These are phyloP conservation scores for Smittia aterrima DNA, from an alignment of 2,888 invertebrate species.

Conservation along the genomic window DNA sequence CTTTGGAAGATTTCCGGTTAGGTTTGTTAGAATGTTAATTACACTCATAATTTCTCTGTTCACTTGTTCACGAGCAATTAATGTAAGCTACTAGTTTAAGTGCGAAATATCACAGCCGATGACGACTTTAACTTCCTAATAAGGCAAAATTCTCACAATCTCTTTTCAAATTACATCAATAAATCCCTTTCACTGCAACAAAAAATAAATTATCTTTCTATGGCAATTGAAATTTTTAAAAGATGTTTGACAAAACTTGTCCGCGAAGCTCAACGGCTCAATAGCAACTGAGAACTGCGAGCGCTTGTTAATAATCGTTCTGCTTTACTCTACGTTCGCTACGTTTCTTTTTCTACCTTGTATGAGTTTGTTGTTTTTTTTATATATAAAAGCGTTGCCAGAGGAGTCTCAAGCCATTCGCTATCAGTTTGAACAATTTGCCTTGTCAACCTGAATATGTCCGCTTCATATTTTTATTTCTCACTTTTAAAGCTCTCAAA, in stretches of 20 bases:
- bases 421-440: too few relatives aligned
- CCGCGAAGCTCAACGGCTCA: background rate
- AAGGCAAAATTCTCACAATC: background rate
- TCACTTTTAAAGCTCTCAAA: too few relatives aligned
- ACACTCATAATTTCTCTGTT: background rate
- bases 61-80: background rate
- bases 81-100: background rate
- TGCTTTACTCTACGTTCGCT: too few relatives aligned
- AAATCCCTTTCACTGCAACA: background rate
- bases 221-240: background rate
- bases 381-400: too few relatives aligned
- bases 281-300: background rate
- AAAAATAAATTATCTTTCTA: background rate
- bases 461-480: too few relatives aligned
- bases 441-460: too few relatives aligned
- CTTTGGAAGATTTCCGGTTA: slow-evolving; percentile 56
- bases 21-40: background rate
- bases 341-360: too few relatives aligned
- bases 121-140: background rate
- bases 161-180: background rate
- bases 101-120: slow-evolving; percentile 22
- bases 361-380: too few relatives aligned
- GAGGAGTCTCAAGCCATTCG: too few relatives aligned
- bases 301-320: background rate
- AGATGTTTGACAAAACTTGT: background rate